Evolutionary conservation across 2,797 vertebrate species (phyloP), one percentile per base, ranked within the genome.

Genomic region (Pangasius sanitwongsei): DNA sequence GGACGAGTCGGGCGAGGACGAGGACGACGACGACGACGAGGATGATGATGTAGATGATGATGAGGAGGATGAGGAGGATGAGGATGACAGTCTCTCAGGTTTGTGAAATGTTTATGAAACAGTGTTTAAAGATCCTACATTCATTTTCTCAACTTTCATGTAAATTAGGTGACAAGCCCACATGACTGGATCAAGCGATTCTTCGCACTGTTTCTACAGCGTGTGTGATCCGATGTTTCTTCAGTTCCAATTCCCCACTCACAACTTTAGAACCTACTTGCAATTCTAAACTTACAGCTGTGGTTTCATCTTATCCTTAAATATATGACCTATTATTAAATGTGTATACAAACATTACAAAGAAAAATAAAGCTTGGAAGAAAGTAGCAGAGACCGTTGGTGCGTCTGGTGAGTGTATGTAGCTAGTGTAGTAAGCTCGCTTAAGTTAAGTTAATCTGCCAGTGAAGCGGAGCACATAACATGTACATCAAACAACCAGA

Each of bases 1-100:
- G 16, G 98, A 99, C 25, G 98, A 99, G 93, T 99, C 98, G 2
- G 97, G 97, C 89, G 98, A 99, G 82, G 98, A 99, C 0, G 98
- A 99, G 1, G 98, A 99, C 0, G 98, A 99, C 0, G 97, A 99
- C 0, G 98, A 99, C 0, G 97, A 98, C 0, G 98, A 99, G 1
- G 97, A 98, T 7, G 97, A 98, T 1, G 97, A 98, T 9, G 96
- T 96, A 25, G 97, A 98, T 77, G 97, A 99, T 41, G 96, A 96
- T 83, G 98, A 99, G 83, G 98, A 99, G 85, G 98, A 98, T 86
- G 97, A 99, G 91, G 96, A 96, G 90, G 98, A 99, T 95, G 97
- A 98, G 15, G 75, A 78, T 5, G 98, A 98, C 93, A 99, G 98
- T 93, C 97, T 98, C 91, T 99, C 98, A 98, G 98, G 98, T 99